Base-by-base conservation (phyloP, 1,140 invertebrate species). In the Pachypeltis micranthus region DNA sequence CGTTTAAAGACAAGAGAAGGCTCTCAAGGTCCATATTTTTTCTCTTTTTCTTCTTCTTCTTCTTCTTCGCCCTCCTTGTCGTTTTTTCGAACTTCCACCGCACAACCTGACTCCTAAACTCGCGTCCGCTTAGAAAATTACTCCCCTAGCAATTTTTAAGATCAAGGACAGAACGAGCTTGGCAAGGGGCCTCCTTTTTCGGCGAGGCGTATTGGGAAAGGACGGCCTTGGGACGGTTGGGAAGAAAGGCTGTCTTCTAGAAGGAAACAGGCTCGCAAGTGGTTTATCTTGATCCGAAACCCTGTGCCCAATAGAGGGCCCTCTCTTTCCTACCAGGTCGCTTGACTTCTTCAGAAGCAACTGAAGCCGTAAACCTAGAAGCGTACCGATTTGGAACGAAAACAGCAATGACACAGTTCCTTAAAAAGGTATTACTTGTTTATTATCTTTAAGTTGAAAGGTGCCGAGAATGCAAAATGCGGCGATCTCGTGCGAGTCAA, bases 281-380 rank as follows among this genome's bases (percentile, higher is more conserved):
- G 47, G 47, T 51, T 51, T 51, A 51, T 51, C 47, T 51, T 51
- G 47, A 51, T 51, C 47, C 47, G 47, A 51, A 51, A 51, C 47
- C 47, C 47, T 51, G 47, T 10, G 47, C 47, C 47, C 47, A 51
- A 51, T 51, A 51, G 47, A 4, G 21, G 47, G 47, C 34, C 34
- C n/a, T n/a, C 4, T 10, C 47, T 51, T 51, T 51, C 19, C 47
- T 10, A 51, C 47, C 23, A 3, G 47, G 12, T 14, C 47, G 21
- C 23, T 51, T 21, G 10, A 21, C 10, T 21, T 4, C 47, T 14
- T 21, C 47, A 10, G 10, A 21, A 51, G 47, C 21, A 10, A 51
- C 16, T 10, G 21, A 7, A 51, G 47, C 47, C 47, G 47, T 51
- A 51, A 51, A 51, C 47, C 47, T 51, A 51, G 47, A 51, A 51